A percentile compares a stretch with the other conserved stretches of the same genome.
Evolutionary conservation across 2,113 vertebrate species (phyloP).

Genomic region (Carettochelys insculpta): DNA sequence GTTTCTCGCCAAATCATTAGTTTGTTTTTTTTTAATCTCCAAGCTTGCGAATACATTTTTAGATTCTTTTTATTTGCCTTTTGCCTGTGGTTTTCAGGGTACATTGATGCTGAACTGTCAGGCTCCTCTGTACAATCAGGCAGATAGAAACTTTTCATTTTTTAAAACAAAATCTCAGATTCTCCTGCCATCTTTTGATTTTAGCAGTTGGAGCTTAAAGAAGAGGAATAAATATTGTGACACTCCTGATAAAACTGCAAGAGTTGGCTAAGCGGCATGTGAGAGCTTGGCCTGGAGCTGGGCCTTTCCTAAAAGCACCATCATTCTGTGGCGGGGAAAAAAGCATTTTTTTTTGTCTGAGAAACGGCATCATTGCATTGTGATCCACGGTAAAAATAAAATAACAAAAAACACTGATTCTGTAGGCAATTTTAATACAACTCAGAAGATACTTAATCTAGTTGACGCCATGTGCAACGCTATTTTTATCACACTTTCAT

Average conservation of each 20-base stretch:
- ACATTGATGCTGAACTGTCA: too few species aligned
- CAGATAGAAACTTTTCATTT: fast-evolving
- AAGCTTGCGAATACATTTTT: neutral
- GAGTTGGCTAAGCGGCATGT: fast-evolving
- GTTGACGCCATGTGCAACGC: neutral
- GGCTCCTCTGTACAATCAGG: neutral
- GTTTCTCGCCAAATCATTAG: neutral
- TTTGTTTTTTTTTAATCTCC: too few species aligned
- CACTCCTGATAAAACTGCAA: neutral
- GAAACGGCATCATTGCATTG: neutral
- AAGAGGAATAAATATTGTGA: neutral
- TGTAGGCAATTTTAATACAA: neutral
- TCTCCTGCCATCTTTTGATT: neutral
- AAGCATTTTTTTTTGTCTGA: neutral
- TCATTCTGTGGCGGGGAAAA: neutral
- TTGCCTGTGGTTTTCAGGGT: neutral
- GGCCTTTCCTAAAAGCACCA: neutral
- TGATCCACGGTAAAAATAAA: neutral
- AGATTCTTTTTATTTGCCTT: neutral
- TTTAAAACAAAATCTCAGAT: neutral
- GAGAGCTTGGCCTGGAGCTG: neutral
- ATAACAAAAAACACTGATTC: neutral
- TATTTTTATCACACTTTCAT: neutral
- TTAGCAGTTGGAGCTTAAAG: neutral
- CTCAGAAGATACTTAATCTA: neutral